A percentile compares a stretch with the other conserved stretches of the same genome.
Conservation (phyloP, 2,113 vertebrate genomes). For the Phrynosoma blainvillii region DNA sequence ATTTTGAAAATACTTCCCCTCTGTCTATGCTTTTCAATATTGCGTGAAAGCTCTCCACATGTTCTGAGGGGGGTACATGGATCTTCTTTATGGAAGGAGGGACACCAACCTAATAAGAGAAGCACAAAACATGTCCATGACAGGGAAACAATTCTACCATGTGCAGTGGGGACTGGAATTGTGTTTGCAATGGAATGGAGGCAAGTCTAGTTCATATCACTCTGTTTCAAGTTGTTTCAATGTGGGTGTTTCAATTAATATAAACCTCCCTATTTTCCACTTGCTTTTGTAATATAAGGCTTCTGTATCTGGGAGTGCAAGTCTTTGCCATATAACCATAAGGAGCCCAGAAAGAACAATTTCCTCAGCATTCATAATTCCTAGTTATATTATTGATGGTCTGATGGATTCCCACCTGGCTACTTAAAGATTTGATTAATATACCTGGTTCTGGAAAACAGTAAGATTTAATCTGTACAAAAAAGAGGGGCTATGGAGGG, state of each 20-base stretch:
- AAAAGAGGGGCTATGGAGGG: neutral
- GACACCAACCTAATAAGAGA: neutral
- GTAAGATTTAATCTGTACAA: neutral
- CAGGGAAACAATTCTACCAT: neutral
- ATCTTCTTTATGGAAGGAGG: neutral
- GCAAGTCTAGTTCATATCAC: neutral
- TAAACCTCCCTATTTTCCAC: neutral
- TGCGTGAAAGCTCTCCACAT: no score
- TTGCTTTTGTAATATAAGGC: neutral
- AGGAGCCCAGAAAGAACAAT: neutral
- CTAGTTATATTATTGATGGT: neutral
- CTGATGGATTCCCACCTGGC: neutral
- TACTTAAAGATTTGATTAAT: neutral
- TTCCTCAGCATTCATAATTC: neutral
- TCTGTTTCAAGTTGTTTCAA: neutral
- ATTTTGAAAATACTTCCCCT: no score
- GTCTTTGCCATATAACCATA: neutral
- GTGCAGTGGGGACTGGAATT: neutral
- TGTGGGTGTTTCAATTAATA: neutral
- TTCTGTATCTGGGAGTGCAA: neutral
- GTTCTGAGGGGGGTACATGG: no score
- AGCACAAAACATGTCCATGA: neutral
- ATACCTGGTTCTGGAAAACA: neutral
- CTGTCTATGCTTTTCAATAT: no score
- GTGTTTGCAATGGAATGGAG: neutral